Evolutionary conservation across 2,888 invertebrate species (phyloP), one percentile per base, ranked within the genome.

Genomic region (Pheosia gnoma): DNA sequence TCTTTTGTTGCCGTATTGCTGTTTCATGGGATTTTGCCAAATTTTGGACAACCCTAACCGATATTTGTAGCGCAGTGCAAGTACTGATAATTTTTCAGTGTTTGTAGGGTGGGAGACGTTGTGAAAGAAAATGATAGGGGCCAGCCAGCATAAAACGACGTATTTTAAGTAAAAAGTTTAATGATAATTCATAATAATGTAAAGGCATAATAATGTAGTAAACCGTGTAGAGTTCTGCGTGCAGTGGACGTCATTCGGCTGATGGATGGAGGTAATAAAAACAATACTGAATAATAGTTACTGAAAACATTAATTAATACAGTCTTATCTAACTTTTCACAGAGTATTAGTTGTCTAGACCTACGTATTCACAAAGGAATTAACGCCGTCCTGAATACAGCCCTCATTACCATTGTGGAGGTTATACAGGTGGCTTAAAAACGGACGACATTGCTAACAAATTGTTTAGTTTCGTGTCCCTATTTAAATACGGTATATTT

Each of bases 1-100:
- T 87, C 85, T 85, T 86, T 85, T 84, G 83, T 84, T 83, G 72
- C 75, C 77, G 72, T 76, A 78, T 73, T 78, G 76, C 60, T 69
- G 63, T 67, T 70, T 63, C 63, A 71, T 66, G 58, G 73, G 60
- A 69, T 69, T 69, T 72, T 53, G 58, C 43, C 25, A 65, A 70
- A 68, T 71, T 70, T 68, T 65, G 61, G 72, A 51, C 59, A 66
- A 61, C 59, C 43, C 38, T 38, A 53, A 13, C 47, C 4, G 10
- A 25, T 25, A 25, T 25, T 58, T 61, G 62, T 60, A 49, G 37
- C 37, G 13, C 13, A 58, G 13, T 51, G 53, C 60, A 59, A 61
- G 36, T 36, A 36, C 13, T 13, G 7, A 10, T 45, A 45, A 41
- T 41, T 41, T 7, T 41, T 7, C 41, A 8, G 43, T 45, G 9